Percentiles rank a stretch among this genome's conserved stretches.
These are phyloP conservation scores for Bolinopsis microptera DNA, from an alignment of 37 sponge, comb jelly and placozoan genomes.

Conservation along the genomic window DNA sequence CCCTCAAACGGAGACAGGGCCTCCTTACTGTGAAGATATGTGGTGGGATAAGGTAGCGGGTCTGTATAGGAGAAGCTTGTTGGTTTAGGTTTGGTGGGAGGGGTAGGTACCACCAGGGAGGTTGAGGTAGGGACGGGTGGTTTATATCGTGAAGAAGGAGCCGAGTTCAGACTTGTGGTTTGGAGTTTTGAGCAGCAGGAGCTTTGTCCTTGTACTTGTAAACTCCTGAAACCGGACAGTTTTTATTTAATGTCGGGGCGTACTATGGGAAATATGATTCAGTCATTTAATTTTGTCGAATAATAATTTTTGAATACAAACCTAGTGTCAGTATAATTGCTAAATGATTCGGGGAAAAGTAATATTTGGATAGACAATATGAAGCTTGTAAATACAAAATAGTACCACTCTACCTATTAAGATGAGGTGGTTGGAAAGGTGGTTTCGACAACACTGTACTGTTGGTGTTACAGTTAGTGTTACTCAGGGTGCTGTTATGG, in stretches of 20 bases:
- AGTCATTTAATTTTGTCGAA: too few relatives aligned
- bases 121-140: neutral
- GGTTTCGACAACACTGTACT: neutral
- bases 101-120: neutral
- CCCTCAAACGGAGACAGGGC: constrained; percentile 3
- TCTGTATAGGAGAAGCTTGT: constrained; percentile 17
- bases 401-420: too few relatives aligned
- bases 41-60: neutral
- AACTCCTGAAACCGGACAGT: neutral
- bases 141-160: neutral
- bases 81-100: neutral
- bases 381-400: too few relatives aligned
- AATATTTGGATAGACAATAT: too few relatives aligned
- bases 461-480: neutral
- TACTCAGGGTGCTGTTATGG: neutral
- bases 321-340: too few relatives aligned
- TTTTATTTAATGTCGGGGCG: too few relatives aligned
- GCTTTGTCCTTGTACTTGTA: constrained; percentile 2
- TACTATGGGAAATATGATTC: too few relatives aligned
- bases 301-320: too few relatives aligned
- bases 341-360: too few relatives aligned
- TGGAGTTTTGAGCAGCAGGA: neutral
- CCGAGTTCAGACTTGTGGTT: neutral
- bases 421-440: neutral
- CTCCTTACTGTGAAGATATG: neutral